Evolutionary conservation across 2,888 invertebrate species (phyloP).

Genomic region (Drosophila seclusa): DNA sequence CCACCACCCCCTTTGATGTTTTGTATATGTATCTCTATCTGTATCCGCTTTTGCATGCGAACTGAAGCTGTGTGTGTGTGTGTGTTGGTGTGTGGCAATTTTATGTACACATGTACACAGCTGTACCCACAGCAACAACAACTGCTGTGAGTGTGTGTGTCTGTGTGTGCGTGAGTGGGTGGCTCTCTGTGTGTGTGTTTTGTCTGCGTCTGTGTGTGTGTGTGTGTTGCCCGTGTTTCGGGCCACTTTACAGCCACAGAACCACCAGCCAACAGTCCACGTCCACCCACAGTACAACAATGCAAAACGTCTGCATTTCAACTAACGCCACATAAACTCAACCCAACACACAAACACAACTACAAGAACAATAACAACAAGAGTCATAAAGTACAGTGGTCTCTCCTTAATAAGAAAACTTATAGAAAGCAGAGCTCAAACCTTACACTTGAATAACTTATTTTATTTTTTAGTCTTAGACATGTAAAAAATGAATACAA

Average conservation of each 20-base stretch:
- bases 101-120: slow-evolving; percentile 75
- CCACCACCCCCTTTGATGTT: slow-evolving; percentile 29
- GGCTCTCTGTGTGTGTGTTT: slow-evolving; percentile 9
- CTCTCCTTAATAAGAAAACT: background rate
- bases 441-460: background rate
- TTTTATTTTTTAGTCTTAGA: background rate
- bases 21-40: slow-evolving; percentile 56
- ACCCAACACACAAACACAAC: slow-evolving; percentile 60
- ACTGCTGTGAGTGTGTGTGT: slow-evolving; percentile 1
- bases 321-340: slow-evolving; percentile 59
- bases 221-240: slow-evolving; percentile 56
- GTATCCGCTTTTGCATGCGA: slow-evolving; percentile 75
- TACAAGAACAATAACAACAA: slow-evolving; percentile 36
- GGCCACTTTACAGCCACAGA: slow-evolving; percentile 78
- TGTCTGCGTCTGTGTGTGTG: slow-evolving; percentile 20
- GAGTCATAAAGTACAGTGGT: background rate
- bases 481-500: background rate
- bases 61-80: slow-evolving; percentile 35
- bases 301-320: slow-evolving; percentile 79
- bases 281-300: slow-evolving; percentile 68
- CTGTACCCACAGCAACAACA: slow-evolving; percentile 57
- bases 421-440: background rate
- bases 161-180: slow-evolving; percentile 10
- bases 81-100: slow-evolving; percentile 28
- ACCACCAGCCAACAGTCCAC: slow-evolving; percentile 19